Evolutionary conservation across 2,113 vertebrate species (phyloP).

Genomic region (Dipodomys ordii): DNA sequence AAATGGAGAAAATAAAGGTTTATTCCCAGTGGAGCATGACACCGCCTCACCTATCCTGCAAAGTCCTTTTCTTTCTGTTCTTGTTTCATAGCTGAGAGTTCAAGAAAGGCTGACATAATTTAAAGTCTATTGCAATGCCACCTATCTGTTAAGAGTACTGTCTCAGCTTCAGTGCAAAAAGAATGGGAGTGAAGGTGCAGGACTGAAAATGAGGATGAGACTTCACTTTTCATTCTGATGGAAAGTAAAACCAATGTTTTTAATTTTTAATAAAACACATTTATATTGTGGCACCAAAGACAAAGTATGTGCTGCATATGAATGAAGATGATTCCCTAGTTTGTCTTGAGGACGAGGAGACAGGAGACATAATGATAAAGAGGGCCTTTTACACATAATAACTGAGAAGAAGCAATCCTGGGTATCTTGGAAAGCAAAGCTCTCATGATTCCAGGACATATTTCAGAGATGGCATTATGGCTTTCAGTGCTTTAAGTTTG

Average conservation of each 20-base stretch:
- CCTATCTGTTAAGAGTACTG: conserved; percentile 73
- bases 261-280: conserved; percentile 88
- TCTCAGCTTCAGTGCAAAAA: conserved; percentile 74
- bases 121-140: conserved; percentile 71
- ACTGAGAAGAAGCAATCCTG: conserved; percentile 68
- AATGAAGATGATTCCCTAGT: conserved; percentile 81
- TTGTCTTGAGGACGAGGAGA: conserved; percentile 72
- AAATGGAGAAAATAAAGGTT: conserved; percentile 80
- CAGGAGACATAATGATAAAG: conserved; percentile 79
- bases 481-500: conserved; percentile 80
- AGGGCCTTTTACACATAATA: conserved; percentile 60
- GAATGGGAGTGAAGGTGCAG: conserved; percentile 59
- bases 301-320: conserved; percentile 75
- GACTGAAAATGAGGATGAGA: conserved; percentile 71
- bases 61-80: conserved; percentile 78
- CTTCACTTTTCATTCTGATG: conserved; percentile 85
- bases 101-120: conserved; percentile 77
- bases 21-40: conserved; percentile 69
- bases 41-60: conserved; percentile 69
- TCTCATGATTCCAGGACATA: conserved; percentile 66
- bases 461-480: conserved; percentile 71
- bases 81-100: conserved; percentile 75
- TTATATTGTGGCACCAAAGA: conserved; percentile 78
- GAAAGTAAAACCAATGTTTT: conserved; percentile 87
- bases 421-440: conserved; percentile 75